These are phyloP conservation scores for Scyliorhinus canicula DNA, from an alignment of 2,797 vertebrate genomes.

Conservation along the genomic window DNA sequence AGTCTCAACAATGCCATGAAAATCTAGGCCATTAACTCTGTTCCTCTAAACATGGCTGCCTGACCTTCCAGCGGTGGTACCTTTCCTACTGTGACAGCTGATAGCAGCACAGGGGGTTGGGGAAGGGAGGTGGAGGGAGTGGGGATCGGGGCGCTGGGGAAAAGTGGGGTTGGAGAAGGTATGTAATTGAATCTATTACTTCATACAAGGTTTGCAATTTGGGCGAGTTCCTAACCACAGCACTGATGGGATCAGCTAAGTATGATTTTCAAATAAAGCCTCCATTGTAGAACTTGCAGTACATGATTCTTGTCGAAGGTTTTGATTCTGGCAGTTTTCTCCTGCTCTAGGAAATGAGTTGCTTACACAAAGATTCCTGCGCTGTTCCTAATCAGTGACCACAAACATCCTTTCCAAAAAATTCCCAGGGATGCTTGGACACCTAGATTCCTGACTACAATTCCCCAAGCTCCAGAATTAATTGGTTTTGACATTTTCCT, in stretches of 20 bases:
- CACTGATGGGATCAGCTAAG: no score
- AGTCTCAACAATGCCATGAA: no score
- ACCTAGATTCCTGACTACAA: slow-evolving; percentile 22
- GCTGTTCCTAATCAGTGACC: slow-evolving; percentile 22
- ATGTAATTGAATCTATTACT: neutral
- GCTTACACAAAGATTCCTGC: slow-evolving; percentile 20
- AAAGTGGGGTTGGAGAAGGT: no score
- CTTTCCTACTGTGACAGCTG: neutral
- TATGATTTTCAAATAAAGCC: neutral
- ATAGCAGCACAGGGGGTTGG: no score
- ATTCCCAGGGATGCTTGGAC: slow-evolving; percentile 32
- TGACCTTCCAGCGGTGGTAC: neutral
- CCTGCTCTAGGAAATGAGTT: slow-evolving; percentile 7
- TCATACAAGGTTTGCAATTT: neutral
- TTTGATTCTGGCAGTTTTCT: neutral
- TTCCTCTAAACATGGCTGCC: no score
- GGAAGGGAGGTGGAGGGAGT: no score
- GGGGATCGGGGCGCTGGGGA: no score
- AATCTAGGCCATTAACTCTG: no score
- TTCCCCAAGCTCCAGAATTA: slow-evolving; percentile 28
- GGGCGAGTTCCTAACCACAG: neutral
- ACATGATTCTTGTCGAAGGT: neutral
- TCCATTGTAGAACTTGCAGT: neutral
- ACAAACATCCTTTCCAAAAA: slow-evolving; percentile 35
- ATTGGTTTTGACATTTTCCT: neutral